Percentiles rank a stretch among this genome's conserved stretches.
Conservation (phyloP, 2,888 invertebrate species). For the Aphodius granarius region DNA sequence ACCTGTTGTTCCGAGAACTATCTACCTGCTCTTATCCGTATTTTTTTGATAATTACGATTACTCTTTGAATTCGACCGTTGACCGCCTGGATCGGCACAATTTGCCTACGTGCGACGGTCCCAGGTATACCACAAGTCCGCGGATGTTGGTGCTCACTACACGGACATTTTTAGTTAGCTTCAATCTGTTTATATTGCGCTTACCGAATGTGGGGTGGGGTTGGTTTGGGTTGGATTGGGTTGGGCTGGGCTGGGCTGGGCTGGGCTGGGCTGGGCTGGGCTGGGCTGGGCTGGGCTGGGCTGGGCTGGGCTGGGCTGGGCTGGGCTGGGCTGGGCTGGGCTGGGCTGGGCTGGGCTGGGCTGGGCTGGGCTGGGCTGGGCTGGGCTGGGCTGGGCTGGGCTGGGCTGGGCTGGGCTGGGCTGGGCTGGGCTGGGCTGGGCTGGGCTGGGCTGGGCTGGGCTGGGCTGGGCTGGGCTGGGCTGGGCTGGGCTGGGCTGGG, state of each 20-base stretch:
- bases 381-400: constrained; percentile 22
- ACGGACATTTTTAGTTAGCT: too few relatives aligned
- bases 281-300: not conserved
- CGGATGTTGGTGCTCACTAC: too few relatives aligned
- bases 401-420: constrained; percentile 16
- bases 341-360: not conserved
- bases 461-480: constrained; percentile 6
- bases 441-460: constrained; percentile 17
- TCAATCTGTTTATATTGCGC: too few relatives aligned
- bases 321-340: not conserved
- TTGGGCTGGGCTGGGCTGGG: constrained; percentile 15
- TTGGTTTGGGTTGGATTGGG: too few relatives aligned
- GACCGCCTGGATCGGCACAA: too few relatives aligned
- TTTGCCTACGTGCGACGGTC: too few relatives aligned
- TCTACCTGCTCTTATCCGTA: too few relatives aligned
- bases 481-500: not conserved
- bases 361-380: constrained; percentile 17
- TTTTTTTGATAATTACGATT: too few relatives aligned
- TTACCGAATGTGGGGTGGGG: too few relatives aligned
- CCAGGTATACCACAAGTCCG: too few relatives aligned
- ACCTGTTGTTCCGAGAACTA: too few relatives aligned
- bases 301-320: not conserved
- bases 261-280: constrained; percentile 15
- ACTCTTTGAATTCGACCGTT: too few relatives aligned
- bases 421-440: constrained; percentile 16